Percentiles rank a stretch among this genome's conserved stretches.
Evolutionary conservation across 1,140 invertebrate genomes (phyloP).

Genomic region (Glossosoma conforme): DNA sequence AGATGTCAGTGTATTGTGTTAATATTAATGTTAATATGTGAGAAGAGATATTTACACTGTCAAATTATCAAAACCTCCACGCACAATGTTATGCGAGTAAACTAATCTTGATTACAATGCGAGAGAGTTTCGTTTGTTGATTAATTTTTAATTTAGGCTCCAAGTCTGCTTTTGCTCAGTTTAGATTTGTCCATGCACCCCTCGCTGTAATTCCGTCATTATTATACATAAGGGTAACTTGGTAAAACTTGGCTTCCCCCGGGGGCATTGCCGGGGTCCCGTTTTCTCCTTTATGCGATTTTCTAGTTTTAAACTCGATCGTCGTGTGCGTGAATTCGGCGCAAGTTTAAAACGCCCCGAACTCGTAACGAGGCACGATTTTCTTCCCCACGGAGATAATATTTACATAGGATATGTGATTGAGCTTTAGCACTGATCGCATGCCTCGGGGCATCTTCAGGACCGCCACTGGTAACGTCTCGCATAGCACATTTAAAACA

Average conservation of each 20-base stretch:
- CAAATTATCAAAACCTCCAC: too few relatives aligned
- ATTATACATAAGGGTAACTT: slow-evolving; percentile 18
- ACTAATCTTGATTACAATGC: too few relatives aligned
- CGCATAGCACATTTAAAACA: too few relatives aligned
- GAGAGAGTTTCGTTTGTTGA: too few relatives aligned
- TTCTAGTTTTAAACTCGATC: slow-evolving; percentile 16
- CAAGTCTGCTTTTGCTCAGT: too few relatives aligned
- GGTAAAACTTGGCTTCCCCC: slow-evolving; percentile 12
- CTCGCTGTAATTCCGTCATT: too few relatives aligned
- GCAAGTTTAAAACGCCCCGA: slow-evolving; percentile 2
- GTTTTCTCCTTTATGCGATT: slow-evolving; percentile 9
- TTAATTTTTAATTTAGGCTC: too few relatives aligned
- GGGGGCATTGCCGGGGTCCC: not conserved
- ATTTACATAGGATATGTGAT: slow-evolving; percentile 29
- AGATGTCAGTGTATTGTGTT: too few relatives aligned
- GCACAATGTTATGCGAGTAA: too few relatives aligned
- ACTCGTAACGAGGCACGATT: not conserved
- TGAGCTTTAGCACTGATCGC: slow-evolving; percentile 23
- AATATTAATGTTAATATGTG: too few relatives aligned
- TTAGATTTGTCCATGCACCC: too few relatives aligned
- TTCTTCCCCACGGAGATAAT: slow-evolving; percentile 10
- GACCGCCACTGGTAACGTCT: slow-evolving; percentile 5
- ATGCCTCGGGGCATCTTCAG: not conserved
- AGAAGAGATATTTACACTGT: too few relatives aligned
- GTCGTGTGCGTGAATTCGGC: slow-evolving; percentile 2